phyloP scores from a whole-genome alignment of 2,113 vertebrate species.

The Conger conger region DNA sequence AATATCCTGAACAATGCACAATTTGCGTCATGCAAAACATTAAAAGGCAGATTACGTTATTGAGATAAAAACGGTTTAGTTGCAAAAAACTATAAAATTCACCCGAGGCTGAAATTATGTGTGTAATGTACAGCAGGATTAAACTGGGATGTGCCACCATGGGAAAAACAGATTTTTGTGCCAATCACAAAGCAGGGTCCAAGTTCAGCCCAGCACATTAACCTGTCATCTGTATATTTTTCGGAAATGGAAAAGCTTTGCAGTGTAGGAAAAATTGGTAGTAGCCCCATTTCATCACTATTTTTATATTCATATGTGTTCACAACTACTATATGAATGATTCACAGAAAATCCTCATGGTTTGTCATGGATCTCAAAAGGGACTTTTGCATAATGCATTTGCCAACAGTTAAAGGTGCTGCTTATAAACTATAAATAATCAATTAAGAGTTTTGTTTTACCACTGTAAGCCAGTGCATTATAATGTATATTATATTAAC shows the following conservation, averaged over 20 bases:
- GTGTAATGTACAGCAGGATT: neutral
- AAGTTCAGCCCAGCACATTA: neutral
- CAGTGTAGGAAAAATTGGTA: neutral
- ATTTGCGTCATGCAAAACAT: neutral
- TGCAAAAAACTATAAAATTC: neutral
- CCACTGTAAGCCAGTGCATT: no score
- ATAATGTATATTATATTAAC: no score
- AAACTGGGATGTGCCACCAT: neutral
- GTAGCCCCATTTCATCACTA: neutral
- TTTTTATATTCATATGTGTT: neutral
- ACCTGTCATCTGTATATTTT: neutral
- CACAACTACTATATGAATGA: no score
- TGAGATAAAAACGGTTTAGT: neutral
- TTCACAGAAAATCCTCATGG: no score
- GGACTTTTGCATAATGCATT: no score
- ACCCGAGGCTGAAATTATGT: neutral
- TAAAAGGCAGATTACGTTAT: neutral
- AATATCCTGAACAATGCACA: neutral
- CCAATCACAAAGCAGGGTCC: neutral
- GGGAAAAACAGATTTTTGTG: neutral
- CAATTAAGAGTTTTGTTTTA: no score
- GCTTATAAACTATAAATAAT: no score
- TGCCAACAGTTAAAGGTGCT: no score
- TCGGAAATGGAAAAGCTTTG: neutral
- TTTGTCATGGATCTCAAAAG: no score